Percentiles rank a stretch among this genome's conserved stretches.
Evolutionary conservation across 2,797 vertebrate genomes (phyloP).

Genomic region (Argya squamiceps): DNA sequence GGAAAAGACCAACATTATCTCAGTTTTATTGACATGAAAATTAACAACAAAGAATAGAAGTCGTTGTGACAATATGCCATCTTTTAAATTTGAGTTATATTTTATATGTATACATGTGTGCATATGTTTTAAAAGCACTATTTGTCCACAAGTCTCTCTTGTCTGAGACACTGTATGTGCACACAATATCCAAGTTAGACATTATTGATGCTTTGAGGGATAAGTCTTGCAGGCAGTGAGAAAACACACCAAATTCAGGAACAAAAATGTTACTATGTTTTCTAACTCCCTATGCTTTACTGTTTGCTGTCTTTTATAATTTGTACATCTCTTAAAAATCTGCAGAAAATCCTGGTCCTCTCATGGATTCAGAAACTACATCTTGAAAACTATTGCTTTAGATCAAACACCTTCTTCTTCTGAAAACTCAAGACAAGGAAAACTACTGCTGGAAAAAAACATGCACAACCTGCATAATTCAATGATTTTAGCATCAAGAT

Average conservation of each 20-base stretch:
- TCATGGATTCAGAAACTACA: not conserved
- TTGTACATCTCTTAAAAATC: not conserved
- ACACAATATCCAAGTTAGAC: rapidly evolving
- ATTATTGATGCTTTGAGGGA: not conserved
- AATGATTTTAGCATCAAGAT: not conserved
- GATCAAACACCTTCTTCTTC: not conserved
- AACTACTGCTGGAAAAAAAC: rapidly evolving
- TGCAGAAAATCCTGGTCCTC: not conserved
- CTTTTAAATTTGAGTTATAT: not conserved
- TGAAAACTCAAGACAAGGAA: not conserved
- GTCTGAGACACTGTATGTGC: not conserved
- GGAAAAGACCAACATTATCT: not conserved
- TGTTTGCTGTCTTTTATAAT: not conserved
- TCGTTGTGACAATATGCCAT: not conserved
- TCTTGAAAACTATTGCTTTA: not conserved
- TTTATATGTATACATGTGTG: not conserved
- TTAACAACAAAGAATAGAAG: not conserved
- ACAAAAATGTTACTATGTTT: rapidly evolving
- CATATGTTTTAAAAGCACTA: not conserved
- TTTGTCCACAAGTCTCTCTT: not conserved
- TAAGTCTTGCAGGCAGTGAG: not conserved
- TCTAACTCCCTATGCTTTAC: not conserved
- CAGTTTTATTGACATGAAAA: not conserved
- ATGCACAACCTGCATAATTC: not conserved
- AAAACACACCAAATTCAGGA: not conserved